Percentiles rank a stretch among this genome's conserved stretches.
phyloP scores from a whole-genome alignment of 2,797 vertebrate genomes.

The Coranthus polyacanthus region DNA sequence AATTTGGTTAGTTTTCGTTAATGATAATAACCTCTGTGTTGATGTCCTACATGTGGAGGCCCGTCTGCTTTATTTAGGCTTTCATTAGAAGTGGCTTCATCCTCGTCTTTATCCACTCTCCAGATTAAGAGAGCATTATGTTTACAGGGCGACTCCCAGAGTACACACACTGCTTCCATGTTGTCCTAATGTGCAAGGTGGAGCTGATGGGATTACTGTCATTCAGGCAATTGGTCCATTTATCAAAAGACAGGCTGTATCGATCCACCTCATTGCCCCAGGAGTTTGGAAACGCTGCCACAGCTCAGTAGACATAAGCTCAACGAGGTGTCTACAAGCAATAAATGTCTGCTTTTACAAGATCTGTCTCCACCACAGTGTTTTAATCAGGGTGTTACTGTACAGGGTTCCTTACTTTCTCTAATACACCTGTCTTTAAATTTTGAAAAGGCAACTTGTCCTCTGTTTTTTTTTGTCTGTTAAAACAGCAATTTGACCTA shows the following conservation, averaged over 20 bases:
- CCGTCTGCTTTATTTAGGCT: conserved; percentile 62
- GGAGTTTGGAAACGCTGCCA: conserved; percentile 72
- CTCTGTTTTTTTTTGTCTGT: neutral
- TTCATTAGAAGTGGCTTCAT: conserved; percentile 45
- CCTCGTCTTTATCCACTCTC: conserved; percentile 55
- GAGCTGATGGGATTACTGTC: conserved; percentile 82
- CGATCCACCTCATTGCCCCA: conserved; percentile 76
- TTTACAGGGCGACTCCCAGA: conserved; percentile 64
- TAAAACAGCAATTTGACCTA: conserved; percentile 7
- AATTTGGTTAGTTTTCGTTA: no score
- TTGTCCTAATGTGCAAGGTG: conserved; percentile 72
- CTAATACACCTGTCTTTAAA: neutral
- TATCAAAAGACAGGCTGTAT: conserved; percentile 83
- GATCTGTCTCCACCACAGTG: conserved; percentile 68
- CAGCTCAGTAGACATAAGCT: conserved; percentile 74
- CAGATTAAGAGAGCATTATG: conserved; percentile 68
- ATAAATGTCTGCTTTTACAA: conserved; percentile 81
- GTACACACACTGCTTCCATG: conserved; percentile 65
- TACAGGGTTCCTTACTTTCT: conserved; percentile 10
- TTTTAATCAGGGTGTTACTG: conserved; percentile 73
- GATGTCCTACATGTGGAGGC: conserved; percentile 8
- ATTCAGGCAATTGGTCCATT: conserved; percentile 84
- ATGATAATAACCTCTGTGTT: no score
- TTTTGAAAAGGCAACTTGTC: conserved; percentile 1
- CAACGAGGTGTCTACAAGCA: conserved; percentile 79